These are phyloP conservation scores for Hirundo rustica DNA, from an alignment of 2,797 vertebrate genomes.

Conservation along the genomic window DNA sequence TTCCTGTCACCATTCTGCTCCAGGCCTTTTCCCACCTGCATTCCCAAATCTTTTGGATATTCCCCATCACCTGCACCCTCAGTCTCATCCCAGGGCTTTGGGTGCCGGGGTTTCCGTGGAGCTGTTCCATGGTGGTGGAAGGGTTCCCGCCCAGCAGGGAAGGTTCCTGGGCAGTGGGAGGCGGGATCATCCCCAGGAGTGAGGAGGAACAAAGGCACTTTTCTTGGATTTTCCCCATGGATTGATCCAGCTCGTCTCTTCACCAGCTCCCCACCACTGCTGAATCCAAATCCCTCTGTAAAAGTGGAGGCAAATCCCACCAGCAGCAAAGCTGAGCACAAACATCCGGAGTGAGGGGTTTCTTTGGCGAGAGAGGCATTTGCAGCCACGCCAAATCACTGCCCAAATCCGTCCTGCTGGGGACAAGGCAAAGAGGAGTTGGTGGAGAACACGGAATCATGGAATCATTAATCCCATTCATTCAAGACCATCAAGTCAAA, in stretches of 20 bases:
- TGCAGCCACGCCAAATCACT: neutral
- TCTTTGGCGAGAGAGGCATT: neutral
- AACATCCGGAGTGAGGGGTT: neutral
- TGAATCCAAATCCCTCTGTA: neutral
- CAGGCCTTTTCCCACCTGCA: neutral
- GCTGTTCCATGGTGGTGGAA: neutral
- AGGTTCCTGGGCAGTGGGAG: neutral
- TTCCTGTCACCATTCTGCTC: neutral
- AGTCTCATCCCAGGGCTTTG: neutral
- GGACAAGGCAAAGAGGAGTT: neutral
- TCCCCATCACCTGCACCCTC: neutral
- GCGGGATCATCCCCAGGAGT: neutral
- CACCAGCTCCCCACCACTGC: neutral
- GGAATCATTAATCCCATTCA: neutral
- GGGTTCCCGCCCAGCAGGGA: neutral
- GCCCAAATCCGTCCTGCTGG: neutral
- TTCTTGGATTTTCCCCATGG: neutral
- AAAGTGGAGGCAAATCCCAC: neutral
- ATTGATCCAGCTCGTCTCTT: neutral
- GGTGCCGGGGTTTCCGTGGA: neutral
- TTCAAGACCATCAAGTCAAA: neutral
- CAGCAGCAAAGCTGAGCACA: neutral
- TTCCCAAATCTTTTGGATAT: neutral
- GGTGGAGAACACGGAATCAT: neutral
- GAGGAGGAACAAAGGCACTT: neutral